A percentile compares a stretch with the other conserved stretches of the same genome.
phyloP scores from a whole-genome alignment of 2,888 invertebrate genomes.

The Eurytoma adleriae region DNA sequence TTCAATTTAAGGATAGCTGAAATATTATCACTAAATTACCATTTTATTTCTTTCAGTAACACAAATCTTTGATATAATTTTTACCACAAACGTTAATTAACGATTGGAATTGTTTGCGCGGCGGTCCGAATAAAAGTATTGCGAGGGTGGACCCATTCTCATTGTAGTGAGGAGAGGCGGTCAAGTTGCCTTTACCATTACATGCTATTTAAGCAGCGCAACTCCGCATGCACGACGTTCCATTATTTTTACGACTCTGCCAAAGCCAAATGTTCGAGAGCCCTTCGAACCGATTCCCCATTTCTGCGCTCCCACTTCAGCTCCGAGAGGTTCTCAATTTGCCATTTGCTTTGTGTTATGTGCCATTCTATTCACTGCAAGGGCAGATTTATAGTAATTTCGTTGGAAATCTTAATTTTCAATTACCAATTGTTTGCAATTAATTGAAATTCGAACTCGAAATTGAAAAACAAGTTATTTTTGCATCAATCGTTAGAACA shows the following conservation, averaged over 20 bases:
- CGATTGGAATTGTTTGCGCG: conserved; percentile 18
- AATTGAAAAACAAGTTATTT: too few relatives aligned
- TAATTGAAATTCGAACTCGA: too few relatives aligned
- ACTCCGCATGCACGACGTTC: conserved; percentile 66
- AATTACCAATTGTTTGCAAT: too few relatives aligned
- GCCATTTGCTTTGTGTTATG: not conserved
- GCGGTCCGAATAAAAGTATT: conserved; percentile 6
- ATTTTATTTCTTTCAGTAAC: not conserved
- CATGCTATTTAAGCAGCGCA: conserved; percentile 71
- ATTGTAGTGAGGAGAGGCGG: conserved; percentile 12
- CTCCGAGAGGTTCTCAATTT: conserved; percentile 3
- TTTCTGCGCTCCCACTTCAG: conserved; percentile 8
- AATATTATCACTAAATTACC: not conserved
- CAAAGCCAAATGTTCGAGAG: conserved; percentile 67
- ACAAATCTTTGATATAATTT: not conserved
- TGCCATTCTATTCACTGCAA: not conserved
- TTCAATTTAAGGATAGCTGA: not conserved
- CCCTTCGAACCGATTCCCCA: conserved; percentile 30
- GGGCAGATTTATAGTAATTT: not conserved
- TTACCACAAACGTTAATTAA: conserved; percentile 20
- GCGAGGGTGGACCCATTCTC: conserved; percentile 14
- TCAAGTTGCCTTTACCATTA: conserved; percentile 66
- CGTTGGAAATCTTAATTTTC: not conserved
- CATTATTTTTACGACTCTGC: conserved; percentile 73
- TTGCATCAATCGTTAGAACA: too few relatives aligned